Percentiles rank a stretch among this genome's conserved stretches.
Evolutionary conservation across 2,888 invertebrate genomes (phyloP).

Genomic region (Toxonevra muliebris): DNA sequence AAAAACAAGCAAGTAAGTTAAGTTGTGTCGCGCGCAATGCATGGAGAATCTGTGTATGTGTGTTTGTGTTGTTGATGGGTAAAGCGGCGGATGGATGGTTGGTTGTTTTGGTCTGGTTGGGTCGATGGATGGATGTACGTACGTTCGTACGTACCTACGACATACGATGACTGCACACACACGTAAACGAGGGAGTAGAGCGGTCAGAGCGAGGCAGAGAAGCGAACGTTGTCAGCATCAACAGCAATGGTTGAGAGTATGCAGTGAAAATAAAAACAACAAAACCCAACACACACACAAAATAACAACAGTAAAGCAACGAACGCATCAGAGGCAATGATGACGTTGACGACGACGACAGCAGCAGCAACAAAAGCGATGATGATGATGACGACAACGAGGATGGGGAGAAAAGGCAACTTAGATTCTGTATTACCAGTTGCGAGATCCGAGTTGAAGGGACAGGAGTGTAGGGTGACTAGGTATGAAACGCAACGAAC

Average conservation of each 20-base stretch:
- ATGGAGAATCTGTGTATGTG: slow-evolving; percentile 39
- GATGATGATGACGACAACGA: slow-evolving; percentile 8
- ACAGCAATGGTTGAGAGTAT: too few relatives aligned
- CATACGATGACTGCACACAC: too few relatives aligned
- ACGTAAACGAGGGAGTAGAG: too few relatives aligned
- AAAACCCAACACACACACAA: too few relatives aligned
- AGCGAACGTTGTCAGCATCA: too few relatives aligned
- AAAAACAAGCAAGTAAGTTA: slow-evolving; percentile 44
- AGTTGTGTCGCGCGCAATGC: slow-evolving; percentile 16
- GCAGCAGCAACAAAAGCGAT: slow-evolving; percentile 26
- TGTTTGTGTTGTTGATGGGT: slow-evolving; percentile 2
- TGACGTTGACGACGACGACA: slow-evolving; percentile 15
- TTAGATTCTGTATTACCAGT: neutral
- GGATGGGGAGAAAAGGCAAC: neutral
- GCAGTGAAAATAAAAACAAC: too few relatives aligned
- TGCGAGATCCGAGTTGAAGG: neutral
- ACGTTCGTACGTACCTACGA: too few relatives aligned
- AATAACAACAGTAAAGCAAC: too few relatives aligned
- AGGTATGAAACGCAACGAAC: neutral
- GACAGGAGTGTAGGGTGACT: too few relatives aligned
- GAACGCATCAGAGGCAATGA: neutral
- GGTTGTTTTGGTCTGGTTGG: slow-evolving; percentile 39
- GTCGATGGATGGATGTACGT: slow-evolving; percentile 29
- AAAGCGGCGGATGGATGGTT: slow-evolving; percentile 41
- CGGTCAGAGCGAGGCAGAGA: too few relatives aligned